Evolutionary conservation across 1,140 invertebrate genomes (phyloP).

Genomic region (Drosophila littoralis): DNA sequence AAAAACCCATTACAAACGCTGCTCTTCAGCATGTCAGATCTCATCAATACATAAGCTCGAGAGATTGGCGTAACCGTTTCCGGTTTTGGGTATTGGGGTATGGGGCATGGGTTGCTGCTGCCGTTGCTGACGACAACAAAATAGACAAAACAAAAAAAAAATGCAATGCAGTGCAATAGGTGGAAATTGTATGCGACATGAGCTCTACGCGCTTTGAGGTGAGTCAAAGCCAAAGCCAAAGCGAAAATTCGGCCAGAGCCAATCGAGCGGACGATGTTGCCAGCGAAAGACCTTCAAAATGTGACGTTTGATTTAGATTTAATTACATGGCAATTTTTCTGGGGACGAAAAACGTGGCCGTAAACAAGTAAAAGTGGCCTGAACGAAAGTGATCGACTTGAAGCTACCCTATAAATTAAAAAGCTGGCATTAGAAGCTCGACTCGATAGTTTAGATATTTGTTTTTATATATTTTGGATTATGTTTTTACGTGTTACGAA

Average conservation of each 20-base stretch:
- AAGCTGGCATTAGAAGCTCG: neutral
- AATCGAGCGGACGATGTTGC: constrained; percentile 69
- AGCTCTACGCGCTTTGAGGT: constrained; percentile 42
- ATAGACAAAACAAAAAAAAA: constrained; percentile 34
- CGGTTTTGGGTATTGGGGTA: constrained; percentile 46
- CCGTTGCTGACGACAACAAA: constrained; percentile 34
- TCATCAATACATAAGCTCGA: constrained; percentile 70
- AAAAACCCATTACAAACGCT: constrained; percentile 75
- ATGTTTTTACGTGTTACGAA: too few relatives aligned
- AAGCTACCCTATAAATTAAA: neutral
- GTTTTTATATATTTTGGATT: too few relatives aligned
- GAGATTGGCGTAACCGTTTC: constrained; percentile 75
- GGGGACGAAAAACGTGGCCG: constrained; percentile 28
- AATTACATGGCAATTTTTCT: constrained; percentile 76
- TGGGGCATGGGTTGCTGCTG: neutral
- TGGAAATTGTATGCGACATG: constrained; percentile 41
- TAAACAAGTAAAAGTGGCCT: constrained; percentile 6
- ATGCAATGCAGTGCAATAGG: constrained; percentile 14
- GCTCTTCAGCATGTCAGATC: constrained; percentile 66
- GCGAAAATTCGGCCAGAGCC: constrained; percentile 60
- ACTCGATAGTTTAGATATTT: neutral
- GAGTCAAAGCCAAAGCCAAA: constrained; percentile 57
- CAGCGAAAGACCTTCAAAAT: constrained; percentile 70
- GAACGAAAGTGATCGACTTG: neutral
- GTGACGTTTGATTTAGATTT: constrained; percentile 82